A percentile compares a stretch with the other conserved stretches of the same genome.
Conservation (phyloP, 2,113 vertebrate genomes). For the Amblyornis subalaris region DNA sequence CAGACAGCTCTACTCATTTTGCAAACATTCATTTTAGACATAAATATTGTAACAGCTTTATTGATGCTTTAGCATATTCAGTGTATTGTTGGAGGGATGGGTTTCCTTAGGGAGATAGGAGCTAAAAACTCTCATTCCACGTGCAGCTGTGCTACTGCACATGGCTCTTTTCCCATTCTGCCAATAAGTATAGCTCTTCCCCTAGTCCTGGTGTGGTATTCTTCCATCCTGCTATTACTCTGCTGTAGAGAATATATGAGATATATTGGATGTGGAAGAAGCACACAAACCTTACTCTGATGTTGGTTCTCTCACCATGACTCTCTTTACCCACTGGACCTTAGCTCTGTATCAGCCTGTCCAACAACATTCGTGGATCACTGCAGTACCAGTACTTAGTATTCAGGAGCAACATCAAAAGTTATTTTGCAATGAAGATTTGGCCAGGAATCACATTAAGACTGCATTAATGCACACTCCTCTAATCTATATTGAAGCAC, state of each 20-base stretch:
- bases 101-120: neutral
- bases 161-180: neutral
- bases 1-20: constrained; percentile 14
- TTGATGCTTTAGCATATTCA: neutral
- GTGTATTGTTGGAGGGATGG: neutral
- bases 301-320: neutral
- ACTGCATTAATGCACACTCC: neutral
- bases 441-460: neutral
- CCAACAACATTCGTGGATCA: neutral
- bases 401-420: neutral
- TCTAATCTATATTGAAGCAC: neutral
- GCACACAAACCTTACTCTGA: neutral
- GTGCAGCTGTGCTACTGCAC: neutral
- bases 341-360: neutral
- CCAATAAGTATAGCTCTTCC: neutral
- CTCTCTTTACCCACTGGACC: neutral
- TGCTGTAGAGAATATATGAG: neutral
- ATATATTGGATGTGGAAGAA: neutral
- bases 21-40: constrained; percentile 18
- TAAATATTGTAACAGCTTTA: constrained; percentile 54
- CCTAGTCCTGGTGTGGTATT: neutral
- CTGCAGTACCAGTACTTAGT: neutral
- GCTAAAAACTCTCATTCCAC: neutral
- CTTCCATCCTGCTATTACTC: neutral
- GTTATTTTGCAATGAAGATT: neutral